phyloP scores from a whole-genome alignment of 2,888 invertebrate genomes.

The Escarpia spicata region DNA sequence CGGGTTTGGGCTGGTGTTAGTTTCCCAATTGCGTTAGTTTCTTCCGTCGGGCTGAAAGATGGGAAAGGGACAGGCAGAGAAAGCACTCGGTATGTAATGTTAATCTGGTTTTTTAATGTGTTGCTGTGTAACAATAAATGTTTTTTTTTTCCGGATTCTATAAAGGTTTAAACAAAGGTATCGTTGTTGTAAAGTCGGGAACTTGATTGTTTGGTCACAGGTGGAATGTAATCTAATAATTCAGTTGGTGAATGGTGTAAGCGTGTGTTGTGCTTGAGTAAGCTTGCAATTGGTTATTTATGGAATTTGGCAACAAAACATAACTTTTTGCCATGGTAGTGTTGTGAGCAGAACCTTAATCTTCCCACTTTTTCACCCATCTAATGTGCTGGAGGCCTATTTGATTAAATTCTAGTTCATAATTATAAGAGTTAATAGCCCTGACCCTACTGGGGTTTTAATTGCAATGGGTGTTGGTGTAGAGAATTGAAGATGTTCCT shows the following conservation, averaged over 20 bases:
- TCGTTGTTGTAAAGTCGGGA: not conserved
- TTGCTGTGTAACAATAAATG: not conserved
- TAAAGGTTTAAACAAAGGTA: not conserved
- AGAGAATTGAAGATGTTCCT: not conserved
- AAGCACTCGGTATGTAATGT: not conserved
- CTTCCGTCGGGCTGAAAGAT: not conserved
- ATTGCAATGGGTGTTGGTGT: not conserved
- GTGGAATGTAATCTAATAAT: not conserved
- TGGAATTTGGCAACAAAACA: not conserved
- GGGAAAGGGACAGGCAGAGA: not conserved
- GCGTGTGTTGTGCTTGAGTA: not conserved
- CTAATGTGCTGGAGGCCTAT: not conserved
- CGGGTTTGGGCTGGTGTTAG: not conserved
- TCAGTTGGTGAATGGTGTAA: not conserved
- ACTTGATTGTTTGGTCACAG: not conserved
- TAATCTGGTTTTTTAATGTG: not conserved
- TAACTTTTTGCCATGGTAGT: not conserved
- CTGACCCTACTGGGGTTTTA: not conserved
- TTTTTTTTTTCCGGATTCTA: not conserved
- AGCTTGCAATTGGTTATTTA: not conserved
- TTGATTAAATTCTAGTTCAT: not conserved
- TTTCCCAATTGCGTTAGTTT: conserved; percentile 7
- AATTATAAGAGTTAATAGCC: not conserved
- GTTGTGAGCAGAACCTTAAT: not conserved
- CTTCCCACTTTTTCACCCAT: not conserved